phyloP scores from a whole-genome alignment of 2,888 invertebrate species.

The Andrena bicolor region DNA sequence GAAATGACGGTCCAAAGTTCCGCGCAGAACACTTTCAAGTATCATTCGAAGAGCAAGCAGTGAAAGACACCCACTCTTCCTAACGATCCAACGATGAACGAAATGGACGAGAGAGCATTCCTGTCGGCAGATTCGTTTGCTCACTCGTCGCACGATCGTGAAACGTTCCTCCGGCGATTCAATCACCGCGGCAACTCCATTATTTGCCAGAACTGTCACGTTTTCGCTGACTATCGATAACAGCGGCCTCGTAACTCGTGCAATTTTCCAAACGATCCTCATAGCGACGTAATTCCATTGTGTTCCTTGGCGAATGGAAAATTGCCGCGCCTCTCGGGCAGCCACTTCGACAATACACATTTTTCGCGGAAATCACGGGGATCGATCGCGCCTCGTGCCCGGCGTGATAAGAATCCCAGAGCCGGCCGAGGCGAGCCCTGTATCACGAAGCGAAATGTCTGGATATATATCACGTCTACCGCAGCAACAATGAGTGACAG shows the following conservation, averaged over 20 bases:
- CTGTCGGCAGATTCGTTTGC: slow-evolving; percentile 42
- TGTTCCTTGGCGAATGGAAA: too few relatives aligned
- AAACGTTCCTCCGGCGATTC: slow-evolving; percentile 35
- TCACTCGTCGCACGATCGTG: slow-evolving; percentile 19
- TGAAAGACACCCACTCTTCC: background rate
- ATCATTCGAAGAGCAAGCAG: slow-evolving; percentile 4
- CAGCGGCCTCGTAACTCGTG: background rate
- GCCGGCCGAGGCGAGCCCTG: slow-evolving; percentile 40
- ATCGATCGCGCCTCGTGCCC: slow-evolving; percentile 60
- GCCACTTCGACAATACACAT: background rate
- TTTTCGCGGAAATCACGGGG: slow-evolving; percentile 40
- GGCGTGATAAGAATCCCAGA: slow-evolving; percentile 68
- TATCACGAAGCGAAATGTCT: slow-evolving; percentile 72
- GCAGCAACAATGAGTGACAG: slow-evolving; percentile 84
- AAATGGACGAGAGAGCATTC: slow-evolving; percentile 15
- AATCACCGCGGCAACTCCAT: background rate
- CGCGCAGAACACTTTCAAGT: background rate
- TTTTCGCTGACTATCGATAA: background rate
- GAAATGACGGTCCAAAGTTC: too few relatives aligned
- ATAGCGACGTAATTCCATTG: too few relatives aligned
- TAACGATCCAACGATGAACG: slow-evolving; percentile 13
- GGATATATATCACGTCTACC: slow-evolving; percentile 77
- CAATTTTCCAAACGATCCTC: too few relatives aligned
- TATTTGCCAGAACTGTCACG: background rate
- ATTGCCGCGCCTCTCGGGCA: background rate